A percentile compares a stretch with the other conserved stretches of the same genome.
Conservation (phyloP, 2,113 vertebrate species). For the Seriola dumerili region DNA sequence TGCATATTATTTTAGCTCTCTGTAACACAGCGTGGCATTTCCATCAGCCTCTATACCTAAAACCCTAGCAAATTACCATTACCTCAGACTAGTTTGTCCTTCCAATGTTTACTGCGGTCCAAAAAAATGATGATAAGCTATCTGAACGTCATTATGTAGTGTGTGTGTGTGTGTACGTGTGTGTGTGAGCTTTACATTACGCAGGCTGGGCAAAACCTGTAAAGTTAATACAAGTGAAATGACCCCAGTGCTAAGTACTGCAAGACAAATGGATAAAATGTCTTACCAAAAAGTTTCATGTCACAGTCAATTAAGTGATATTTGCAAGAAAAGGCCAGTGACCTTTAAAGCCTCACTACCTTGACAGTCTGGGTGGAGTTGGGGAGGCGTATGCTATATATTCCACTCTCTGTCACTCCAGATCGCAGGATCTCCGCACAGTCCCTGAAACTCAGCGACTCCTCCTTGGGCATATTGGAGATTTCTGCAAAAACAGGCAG, state of each 20-base stretch:
- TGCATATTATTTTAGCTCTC: conserved; percentile 64
- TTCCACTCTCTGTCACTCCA: conserved; percentile 83
- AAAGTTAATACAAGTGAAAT: conserved; percentile 26
- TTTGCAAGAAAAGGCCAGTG: conserved; percentile 69
- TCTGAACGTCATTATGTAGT: conserved; percentile 40
- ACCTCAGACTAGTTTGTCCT: conserved; percentile 51
- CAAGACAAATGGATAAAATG: conserved; percentile 17
- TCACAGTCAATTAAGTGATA: conserved; percentile 62
- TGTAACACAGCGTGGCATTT: conserved; percentile 63
- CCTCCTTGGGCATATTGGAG: conserved; percentile 67
- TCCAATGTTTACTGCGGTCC: conserved; percentile 41
- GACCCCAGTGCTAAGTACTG: not conserved
- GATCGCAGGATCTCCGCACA: conserved; percentile 85
- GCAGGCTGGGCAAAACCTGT: not conserved
- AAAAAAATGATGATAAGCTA: conserved; percentile 44
- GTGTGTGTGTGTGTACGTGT: not conserved
- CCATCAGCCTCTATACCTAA: conserved; percentile 39
- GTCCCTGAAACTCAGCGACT: conserved; percentile 79
- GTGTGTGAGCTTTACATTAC: not conserved
- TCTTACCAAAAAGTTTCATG: conserved; percentile 27
- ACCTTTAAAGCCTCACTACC: conserved; percentile 76
- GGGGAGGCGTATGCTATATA: conserved; percentile 81
- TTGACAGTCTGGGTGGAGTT: conserved; percentile 84
- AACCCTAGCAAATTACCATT: conserved; percentile 48
- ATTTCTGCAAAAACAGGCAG: conserved; percentile 76